These are phyloP conservation scores for Halcyon badia DNA, from an alignment of 2,797 vertebrate genomes.

Conservation along the genomic window DNA sequence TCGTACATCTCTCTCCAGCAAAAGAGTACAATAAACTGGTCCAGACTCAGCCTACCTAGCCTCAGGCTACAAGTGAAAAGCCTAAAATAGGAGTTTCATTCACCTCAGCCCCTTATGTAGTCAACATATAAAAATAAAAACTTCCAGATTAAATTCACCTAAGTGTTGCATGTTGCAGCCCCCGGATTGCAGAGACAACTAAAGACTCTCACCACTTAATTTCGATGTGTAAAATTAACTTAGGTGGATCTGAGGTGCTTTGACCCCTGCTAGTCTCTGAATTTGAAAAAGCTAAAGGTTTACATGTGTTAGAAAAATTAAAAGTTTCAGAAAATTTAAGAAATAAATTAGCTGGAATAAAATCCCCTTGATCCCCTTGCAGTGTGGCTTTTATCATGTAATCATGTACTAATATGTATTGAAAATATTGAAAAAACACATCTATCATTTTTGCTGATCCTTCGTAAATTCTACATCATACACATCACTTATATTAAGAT, in stretches of 20 bases:
- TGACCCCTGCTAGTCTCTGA: background rate
- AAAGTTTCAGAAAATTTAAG: background rate
- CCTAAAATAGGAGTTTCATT: background rate
- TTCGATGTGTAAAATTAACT: background rate
- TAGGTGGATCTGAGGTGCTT: background rate
- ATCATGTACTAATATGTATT: background rate
- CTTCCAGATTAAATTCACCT: background rate
- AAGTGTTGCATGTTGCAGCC: background rate
- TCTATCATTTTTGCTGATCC: fast-evolving
- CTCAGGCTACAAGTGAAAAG: background rate
- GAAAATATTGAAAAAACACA: background rate
- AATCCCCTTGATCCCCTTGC: background rate
- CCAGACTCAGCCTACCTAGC: background rate
- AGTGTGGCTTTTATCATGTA: background rate
- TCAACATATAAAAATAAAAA: background rate
- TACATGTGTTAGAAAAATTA: background rate
- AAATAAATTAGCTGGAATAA: background rate
- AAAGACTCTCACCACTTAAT: background rate
- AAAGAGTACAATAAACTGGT: background rate
- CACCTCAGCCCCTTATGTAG: background rate
- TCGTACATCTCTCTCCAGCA: background rate
- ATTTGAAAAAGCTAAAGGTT: background rate
- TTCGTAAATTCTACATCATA: background rate
- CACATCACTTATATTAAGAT: background rate
- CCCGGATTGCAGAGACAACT: background rate